These are phyloP conservation scores for Andricus grossulariae DNA, from an alignment of 1,140 invertebrate genomes.

Conservation along the genomic window DNA sequence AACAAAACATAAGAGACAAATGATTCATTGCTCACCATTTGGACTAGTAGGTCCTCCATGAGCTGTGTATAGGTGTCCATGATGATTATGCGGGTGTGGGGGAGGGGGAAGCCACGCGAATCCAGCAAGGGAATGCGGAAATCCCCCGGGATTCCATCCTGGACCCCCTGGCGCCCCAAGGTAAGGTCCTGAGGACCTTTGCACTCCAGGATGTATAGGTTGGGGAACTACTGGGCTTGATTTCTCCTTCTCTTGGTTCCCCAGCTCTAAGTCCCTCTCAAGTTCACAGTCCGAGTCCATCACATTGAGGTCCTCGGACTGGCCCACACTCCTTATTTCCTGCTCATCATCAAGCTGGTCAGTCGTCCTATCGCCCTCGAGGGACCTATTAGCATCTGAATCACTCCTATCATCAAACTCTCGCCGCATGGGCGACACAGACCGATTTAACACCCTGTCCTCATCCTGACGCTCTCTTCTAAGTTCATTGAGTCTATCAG, in stretches of 20 bases:
- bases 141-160: constrained; percentile 69
- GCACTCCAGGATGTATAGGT: constrained; percentile 73
- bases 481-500: constrained; percentile 49
- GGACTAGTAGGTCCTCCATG: constrained; percentile 72
- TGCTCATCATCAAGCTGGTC: constrained; percentile 69
- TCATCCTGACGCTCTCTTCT: constrained; percentile 55
- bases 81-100: constrained; percentile 72
- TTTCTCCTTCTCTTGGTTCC: constrained; percentile 66
- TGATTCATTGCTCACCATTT: constrained; percentile 65
- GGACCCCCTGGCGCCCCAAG: constrained; percentile 63
- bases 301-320: constrained; percentile 73
- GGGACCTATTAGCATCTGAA: constrained; percentile 69
- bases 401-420: constrained; percentile 71
- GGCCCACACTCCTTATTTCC: constrained; percentile 67
- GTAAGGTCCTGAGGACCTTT: constrained; percentile 69
- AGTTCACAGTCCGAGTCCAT: constrained; percentile 73
- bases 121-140: constrained; percentile 71
- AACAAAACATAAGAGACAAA: not conserved
- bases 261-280: constrained; percentile 62
- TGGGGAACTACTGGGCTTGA: constrained; percentile 73
- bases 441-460: constrained; percentile 59
- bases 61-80: constrained; percentile 72
- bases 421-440: constrained; percentile 62
- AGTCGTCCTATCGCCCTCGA: constrained; percentile 66
- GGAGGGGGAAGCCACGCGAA: constrained; percentile 74